Conservation (phyloP, 2,888 invertebrate genomes). For the Petrolisthes manimaculis region DNA sequence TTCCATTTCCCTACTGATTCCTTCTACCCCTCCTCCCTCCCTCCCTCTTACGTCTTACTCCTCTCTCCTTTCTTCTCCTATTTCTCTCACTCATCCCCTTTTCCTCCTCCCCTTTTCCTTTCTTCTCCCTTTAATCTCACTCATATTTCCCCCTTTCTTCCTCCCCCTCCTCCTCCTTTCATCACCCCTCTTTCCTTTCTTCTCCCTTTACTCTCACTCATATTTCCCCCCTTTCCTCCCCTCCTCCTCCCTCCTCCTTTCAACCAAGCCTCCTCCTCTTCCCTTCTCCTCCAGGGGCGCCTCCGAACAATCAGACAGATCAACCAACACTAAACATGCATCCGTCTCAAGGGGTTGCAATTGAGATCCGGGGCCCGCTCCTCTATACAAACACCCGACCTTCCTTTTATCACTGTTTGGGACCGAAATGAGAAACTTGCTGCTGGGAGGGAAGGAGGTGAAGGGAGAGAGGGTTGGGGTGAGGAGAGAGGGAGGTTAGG, state of each 20-base stretch:
- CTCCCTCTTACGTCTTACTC: not conserved
- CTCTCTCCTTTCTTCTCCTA: not conserved
- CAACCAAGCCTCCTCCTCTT: not conserved
- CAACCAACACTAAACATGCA: too few relatives aligned
- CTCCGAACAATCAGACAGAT: slow-evolving; percentile 9
- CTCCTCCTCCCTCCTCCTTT: too few relatives aligned
- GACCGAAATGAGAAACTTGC: slow-evolving; percentile 50
- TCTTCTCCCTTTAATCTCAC: too few relatives aligned
- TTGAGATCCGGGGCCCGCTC: slow-evolving; percentile 46
- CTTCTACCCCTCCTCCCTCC: too few relatives aligned
- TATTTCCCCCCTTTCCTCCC: too few relatives aligned
- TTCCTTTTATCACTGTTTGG: slow-evolving; percentile 56
- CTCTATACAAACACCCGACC: slow-evolving; percentile 45
- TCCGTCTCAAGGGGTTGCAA: slow-evolving; percentile 37
- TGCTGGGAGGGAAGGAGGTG: not conserved
- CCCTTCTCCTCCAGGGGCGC: slow-evolving; percentile 10
- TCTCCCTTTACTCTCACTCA: not conserved
- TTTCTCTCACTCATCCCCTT: not conserved
- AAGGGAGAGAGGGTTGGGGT: too few relatives aligned
- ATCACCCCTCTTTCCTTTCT: too few relatives aligned
- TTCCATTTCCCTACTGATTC: too few relatives aligned
- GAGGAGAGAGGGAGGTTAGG: too few relatives aligned
- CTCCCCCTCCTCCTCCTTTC: too few relatives aligned
- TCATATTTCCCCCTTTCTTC: too few relatives aligned
- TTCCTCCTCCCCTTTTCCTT: too few relatives aligned